phyloP scores from a whole-genome alignment of 2,113 vertebrate genomes.

The Gorilla gorilla region DNA sequence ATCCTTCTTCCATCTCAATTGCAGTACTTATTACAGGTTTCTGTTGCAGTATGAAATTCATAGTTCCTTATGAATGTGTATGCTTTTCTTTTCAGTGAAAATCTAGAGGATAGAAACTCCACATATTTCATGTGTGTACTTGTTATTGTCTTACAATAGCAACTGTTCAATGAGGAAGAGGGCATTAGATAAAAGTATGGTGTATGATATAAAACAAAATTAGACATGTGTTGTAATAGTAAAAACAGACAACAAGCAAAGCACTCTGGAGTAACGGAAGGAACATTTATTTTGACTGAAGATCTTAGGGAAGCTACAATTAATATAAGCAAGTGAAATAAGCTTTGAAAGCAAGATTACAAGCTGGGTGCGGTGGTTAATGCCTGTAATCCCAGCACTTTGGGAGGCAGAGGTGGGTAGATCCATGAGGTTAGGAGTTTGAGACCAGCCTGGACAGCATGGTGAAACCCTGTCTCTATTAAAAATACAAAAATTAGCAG shows the following conservation, averaged over 20 bases:
- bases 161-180: neutral
- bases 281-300: neutral
- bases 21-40: neutral
- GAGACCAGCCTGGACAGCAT: too few relatives aligned
- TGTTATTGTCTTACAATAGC: neutral
- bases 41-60: neutral
- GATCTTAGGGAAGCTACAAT: neutral
- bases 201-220: neutral
- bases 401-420: too few relatives aligned
- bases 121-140: neutral
- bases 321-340: neutral
- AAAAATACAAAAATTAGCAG: too few relatives aligned
- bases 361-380: too few relatives aligned
- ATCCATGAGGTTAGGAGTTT: too few relatives aligned
- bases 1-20: neutral
- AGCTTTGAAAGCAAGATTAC: neutral
- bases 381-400: too few relatives aligned
- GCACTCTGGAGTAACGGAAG: neutral
- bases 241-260: neutral
- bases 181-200: neutral
- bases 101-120: neutral
- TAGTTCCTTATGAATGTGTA: neutral
- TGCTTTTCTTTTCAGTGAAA: neutral
- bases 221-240: neutral
- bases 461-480: too few relatives aligned